phyloP scores from a whole-genome alignment of 2,113 vertebrate genomes.

The Notarius lentiginosus region DNA sequence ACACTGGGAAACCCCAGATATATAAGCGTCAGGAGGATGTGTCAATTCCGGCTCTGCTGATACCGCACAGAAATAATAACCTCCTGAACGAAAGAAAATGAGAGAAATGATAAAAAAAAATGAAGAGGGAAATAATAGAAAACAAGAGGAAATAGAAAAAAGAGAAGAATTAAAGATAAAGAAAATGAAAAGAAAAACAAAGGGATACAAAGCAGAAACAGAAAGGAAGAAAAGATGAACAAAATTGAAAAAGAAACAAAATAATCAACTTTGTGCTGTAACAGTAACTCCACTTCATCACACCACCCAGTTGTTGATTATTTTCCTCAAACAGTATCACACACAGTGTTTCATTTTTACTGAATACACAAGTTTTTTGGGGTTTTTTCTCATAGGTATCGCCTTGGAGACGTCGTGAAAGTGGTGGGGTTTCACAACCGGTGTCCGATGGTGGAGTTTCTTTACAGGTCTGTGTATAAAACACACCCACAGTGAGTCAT shows the following conservation, averaged over 20 bases:
- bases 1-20: not conserved
- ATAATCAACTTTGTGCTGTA: not conserved
- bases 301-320: not conserved
- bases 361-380: not conserved
- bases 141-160: not conserved
- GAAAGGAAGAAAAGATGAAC: too few relatives aligned
- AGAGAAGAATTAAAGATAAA: not conserved
- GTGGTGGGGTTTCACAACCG: conserved; percentile 80
- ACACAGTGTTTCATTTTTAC: not conserved
- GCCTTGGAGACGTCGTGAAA: conserved; percentile 81
- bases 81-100: not conserved
- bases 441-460: conserved; percentile 82
- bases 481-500: not conserved
- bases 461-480: conserved; percentile 73
- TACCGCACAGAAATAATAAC: not conserved
- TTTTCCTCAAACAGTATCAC: not conserved
- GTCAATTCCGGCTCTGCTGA: not conserved
- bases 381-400: conserved; percentile 69
- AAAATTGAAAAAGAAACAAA: not conserved
- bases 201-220: too few relatives aligned
- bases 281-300: not conserved
- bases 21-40: not conserved
- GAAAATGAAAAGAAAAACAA: too few relatives aligned
- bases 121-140: not conserved
- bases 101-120: not conserved